phyloP scores from a whole-genome alignment of 2,113 vertebrate genomes.

The Phalacrocorax pelagicus region DNA sequence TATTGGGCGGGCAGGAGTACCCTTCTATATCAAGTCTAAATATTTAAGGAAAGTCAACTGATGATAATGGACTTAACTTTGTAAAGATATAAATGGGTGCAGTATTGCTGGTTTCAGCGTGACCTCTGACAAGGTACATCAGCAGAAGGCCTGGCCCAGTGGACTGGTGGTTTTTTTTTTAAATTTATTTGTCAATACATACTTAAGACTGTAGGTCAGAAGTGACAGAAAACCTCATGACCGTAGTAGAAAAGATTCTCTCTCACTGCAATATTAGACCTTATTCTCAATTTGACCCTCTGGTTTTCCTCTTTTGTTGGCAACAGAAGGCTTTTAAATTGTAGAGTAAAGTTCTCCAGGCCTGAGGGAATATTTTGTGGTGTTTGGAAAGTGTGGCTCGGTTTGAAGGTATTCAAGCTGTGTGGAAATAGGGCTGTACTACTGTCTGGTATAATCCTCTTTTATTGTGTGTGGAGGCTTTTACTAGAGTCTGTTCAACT shows the following conservation, averaged over 20 bases:
- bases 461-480: constrained; percentile 24
- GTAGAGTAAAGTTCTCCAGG: constrained; percentile 44
- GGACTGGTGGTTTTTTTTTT: background rate
- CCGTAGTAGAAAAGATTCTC: background rate
- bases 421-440: constrained; percentile 4
- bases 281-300: background rate
- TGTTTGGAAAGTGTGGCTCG: constrained; percentile 58
- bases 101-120: background rate
- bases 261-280: background rate
- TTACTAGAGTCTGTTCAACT: background rate
- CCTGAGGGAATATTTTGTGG: constrained; percentile 74
- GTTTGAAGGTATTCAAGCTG: constrained; percentile 34
- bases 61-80: background rate
- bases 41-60: background rate
- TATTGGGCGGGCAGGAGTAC: background rate
- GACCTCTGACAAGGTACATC: background rate
- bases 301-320: constrained; percentile 35
- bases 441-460: background rate
- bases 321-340: constrained; percentile 67
- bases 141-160: background rate
- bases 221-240: background rate
- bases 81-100: background rate
- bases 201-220: background rate
- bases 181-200: background rate
- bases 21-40: background rate